Evolutionary conservation across 2,113 vertebrate species (phyloP).

Genomic region (Coryphaenoides rupestris): DNA sequence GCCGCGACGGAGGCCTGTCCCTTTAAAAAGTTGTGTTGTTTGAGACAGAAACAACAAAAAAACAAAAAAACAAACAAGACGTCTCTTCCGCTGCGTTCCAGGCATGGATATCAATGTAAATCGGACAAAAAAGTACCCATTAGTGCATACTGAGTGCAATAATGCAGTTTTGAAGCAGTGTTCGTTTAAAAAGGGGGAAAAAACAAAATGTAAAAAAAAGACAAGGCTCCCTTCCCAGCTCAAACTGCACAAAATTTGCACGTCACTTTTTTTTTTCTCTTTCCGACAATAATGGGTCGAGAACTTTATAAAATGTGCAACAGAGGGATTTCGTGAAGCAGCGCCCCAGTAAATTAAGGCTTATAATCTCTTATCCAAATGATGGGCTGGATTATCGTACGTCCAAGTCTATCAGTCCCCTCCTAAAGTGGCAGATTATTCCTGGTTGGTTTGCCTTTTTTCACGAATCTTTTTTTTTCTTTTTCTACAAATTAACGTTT

Average conservation of each 20-base stretch:
- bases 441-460: constrained; percentile 62
- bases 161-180: constrained; percentile 81
- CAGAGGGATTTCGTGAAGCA: constrained; percentile 74
- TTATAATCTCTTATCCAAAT: constrained; percentile 71
- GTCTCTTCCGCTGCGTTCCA: constrained; percentile 78
- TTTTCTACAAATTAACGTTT: constrained; percentile 83
- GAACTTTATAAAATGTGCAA: constrained; percentile 88
- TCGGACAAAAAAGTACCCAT: constrained; percentile 81
- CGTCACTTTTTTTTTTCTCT: constrained; percentile 57
- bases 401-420: constrained; percentile 70
- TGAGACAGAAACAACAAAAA: constrained; percentile 61
- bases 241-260: constrained; percentile 82
- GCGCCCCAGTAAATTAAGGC: constrained; percentile 62
- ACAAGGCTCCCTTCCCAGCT: constrained; percentile 70
- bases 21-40: constrained; percentile 72
- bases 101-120: constrained; percentile 78
- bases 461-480: constrained; percentile 3
- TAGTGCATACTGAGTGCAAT: constrained; percentile 84
- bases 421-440: constrained; percentile 67
- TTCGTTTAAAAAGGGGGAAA: constrained; percentile 72
- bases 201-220: constrained; percentile 68
- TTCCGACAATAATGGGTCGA: constrained; percentile 82
- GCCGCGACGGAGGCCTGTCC: constrained; percentile 69
- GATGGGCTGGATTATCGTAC: constrained; percentile 65
- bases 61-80: constrained; percentile 16